These are phyloP conservation scores for Caenorhabditis sp. DNA, from an alignment of 2,888 invertebrate genomes.

Conservation along the genomic window DNA sequence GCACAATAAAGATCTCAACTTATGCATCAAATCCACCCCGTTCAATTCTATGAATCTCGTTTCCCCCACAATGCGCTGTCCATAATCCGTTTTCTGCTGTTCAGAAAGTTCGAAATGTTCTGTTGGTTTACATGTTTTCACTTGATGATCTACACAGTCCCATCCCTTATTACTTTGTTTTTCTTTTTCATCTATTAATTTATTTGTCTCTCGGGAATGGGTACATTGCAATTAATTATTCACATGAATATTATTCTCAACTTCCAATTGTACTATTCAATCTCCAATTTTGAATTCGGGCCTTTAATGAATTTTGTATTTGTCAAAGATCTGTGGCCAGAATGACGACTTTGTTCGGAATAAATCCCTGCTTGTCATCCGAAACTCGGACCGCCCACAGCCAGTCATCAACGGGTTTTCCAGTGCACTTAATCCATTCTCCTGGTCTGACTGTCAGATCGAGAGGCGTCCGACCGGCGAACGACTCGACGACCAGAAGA, in stretches of 20 bases:
- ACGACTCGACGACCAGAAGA: constrained; percentile 60
- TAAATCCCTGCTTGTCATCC: constrained; percentile 60
- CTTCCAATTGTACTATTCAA: neutral
- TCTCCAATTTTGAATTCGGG: neutral
- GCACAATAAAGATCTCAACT: constrained; percentile 15
- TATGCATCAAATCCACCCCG: constrained; percentile 8
- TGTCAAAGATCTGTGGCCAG: constrained; percentile 60
- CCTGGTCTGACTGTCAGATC: constrained; percentile 57
- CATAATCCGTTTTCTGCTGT: neutral
- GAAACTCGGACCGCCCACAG: constrained; percentile 47
- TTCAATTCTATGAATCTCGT: neutral
- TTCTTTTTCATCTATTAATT: neutral
- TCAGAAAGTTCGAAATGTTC: neutral
- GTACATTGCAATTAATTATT: neutral
- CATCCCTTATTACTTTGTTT: neutral
- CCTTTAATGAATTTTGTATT: neutral
- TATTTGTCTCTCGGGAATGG: constrained; percentile 8
- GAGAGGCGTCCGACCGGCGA: constrained; percentile 29
- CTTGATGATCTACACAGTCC: constrained; percentile 15
- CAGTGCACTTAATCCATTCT: constrained; percentile 57
- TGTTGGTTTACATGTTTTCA: constrained; percentile 16
- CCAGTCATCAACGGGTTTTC: constrained; percentile 52
- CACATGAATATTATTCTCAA: neutral
- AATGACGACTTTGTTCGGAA: constrained; percentile 58
- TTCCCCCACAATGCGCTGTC: neutral